Percentiles rank a stretch among this genome's conserved stretches.
These are phyloP conservation scores for Mesochorus sp. DNA, from an alignment of 2,888 invertebrate genomes.

Conservation along the genomic window DNA sequence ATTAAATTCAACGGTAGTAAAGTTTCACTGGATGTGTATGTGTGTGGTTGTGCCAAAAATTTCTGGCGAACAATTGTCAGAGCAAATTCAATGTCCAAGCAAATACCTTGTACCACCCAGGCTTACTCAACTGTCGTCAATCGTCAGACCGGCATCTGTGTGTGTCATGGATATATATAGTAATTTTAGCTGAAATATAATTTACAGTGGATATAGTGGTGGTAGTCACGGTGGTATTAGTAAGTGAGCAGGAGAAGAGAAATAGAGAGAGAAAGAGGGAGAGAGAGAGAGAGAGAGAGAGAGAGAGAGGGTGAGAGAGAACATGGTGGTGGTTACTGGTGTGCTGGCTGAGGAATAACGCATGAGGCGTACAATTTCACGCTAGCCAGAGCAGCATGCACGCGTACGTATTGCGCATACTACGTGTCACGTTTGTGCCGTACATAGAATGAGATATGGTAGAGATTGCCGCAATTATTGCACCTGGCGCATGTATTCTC, in stretches of 20 bases:
- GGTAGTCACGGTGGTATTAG: constrained; percentile 12
- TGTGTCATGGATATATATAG: background rate
- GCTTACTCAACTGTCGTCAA: constrained; percentile 62
- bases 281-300: background rate
- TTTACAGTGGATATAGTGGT: constrained; percentile 3
- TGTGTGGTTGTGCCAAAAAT: constrained; percentile 44
- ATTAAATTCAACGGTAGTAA: background rate
- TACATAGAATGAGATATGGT: constrained; percentile 70
- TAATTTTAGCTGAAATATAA: constrained; percentile 32
- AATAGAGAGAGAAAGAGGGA: constrained; percentile 3
- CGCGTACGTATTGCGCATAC: constrained; percentile 70
- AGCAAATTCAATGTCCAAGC: constrained; percentile 29
- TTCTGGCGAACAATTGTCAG: constrained; percentile 58
- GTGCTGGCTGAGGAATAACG: constrained; percentile 56
- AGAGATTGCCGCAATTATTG: constrained; percentile 66
- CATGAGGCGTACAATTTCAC: constrained; percentile 74
- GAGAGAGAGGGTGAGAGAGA: background rate
- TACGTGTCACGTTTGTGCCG: constrained; percentile 66
- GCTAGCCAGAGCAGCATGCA: constrained; percentile 69
- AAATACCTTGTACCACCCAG: constrained; percentile 20
- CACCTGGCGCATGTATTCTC: constrained; percentile 61
- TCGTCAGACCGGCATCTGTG: constrained; percentile 47
- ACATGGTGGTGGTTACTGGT: constrained; percentile 13
- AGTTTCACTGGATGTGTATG: background rate
- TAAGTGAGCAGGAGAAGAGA: constrained; percentile 16